Evolutionary conservation across 2,797 vertebrate species (phyloP).

Genomic region (Schizopygopsis malacanthus): DNA sequence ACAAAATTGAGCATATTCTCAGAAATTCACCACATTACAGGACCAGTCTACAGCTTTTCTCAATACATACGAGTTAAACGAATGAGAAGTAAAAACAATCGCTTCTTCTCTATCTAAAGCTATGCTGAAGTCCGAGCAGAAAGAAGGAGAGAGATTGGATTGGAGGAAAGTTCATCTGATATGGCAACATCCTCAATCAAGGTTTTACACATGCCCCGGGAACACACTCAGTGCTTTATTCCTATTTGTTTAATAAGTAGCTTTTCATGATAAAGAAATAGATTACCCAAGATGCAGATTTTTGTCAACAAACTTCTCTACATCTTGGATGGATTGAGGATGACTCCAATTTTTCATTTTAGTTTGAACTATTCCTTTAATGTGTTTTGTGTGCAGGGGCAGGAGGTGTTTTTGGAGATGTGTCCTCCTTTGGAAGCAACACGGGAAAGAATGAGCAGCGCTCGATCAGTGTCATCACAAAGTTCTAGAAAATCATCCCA

Average conservation of each 20-base stretch:
- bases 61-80: neutral
- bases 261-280: neutral
- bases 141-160: slow-evolving; percentile 79
- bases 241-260: neutral
- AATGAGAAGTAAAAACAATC: neutral
- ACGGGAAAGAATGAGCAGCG: slow-evolving; percentile 70
- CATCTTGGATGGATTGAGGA: neutral
- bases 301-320: neutral
- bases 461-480: slow-evolving; percentile 80
- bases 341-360: neutral
- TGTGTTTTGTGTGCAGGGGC: slow-evolving; percentile 74
- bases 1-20: neutral
- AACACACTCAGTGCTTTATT: neutral
- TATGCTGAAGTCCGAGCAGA: slow-evolving; percentile 84
- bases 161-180: slow-evolving; percentile 78
- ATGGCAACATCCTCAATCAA: slow-evolving; percentile 77
- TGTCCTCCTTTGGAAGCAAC: slow-evolving; percentile 73
- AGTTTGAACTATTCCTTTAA: neutral
- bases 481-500: slow-evolving; percentile 82
- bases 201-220: slow-evolving; percentile 59
- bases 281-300: neutral
- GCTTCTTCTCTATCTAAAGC: slow-evolving; percentile 64
- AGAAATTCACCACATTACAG: neutral
- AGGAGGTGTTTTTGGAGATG: slow-evolving; percentile 79
- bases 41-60: neutral